Evolutionary conservation across 2,888 invertebrate genomes (phyloP).

Genomic region (Eutolmus rufibarbis): DNA sequence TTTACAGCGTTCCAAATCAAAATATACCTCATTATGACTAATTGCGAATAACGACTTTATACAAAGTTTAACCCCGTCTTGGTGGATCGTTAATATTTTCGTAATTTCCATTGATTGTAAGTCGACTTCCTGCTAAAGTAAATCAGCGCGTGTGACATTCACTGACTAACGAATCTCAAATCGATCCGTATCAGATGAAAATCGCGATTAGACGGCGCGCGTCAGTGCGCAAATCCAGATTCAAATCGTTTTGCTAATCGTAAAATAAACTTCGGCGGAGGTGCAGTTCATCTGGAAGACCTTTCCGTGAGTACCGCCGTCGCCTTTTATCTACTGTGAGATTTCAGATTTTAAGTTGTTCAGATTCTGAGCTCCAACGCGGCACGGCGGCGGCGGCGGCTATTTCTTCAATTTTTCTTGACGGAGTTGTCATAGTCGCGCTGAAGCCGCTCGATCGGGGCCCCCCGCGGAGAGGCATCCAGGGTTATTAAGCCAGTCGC

Average conservation of each 20-base stretch:
- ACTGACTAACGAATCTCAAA: neutral
- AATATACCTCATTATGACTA: neutral
- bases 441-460: neutral
- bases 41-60: neutral
- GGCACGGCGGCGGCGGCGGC: neutral
- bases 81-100: neutral
- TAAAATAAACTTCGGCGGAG: neutral
- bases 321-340: neutral
- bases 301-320: neutral
- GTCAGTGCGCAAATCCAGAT: neutral
- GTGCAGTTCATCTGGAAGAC: neutral
- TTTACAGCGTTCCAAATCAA: neutral
- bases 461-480: neutral
- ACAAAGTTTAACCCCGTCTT: neutral
- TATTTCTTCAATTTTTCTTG: constrained; percentile 24
- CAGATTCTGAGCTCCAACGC: neutral
- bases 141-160: neutral
- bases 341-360: neutral
- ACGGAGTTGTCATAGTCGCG: constrained; percentile 24
- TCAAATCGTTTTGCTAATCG: neutral
- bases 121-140: neutral
- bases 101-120: neutral
- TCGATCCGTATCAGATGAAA: neutral
- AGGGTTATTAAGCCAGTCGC: constrained; percentile 27
- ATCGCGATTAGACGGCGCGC: neutral